These are phyloP conservation scores for Sicus ferrugineus DNA, from an alignment of 2,888 invertebrate genomes.

Conservation along the genomic window DNA sequence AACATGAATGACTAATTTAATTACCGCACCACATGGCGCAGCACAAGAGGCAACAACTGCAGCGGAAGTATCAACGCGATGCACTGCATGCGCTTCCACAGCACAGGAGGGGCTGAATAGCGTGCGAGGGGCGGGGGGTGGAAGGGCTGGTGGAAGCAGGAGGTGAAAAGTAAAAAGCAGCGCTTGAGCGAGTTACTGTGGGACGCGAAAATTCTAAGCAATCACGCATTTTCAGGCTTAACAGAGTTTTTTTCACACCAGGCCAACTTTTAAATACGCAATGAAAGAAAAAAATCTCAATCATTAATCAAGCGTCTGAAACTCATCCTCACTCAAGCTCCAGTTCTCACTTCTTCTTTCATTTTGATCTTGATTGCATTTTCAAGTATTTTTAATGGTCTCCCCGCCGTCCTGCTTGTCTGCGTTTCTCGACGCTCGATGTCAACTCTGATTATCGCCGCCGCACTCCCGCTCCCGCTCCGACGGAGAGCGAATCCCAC, in stretches of 20 bases:
- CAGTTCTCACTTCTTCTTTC: neutral
- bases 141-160: no score
- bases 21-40: neutral
- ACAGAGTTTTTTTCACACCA: no score
- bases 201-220: no score
- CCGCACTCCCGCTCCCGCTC: neutral
- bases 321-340: neutral
- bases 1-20: slow-evolving; percentile 22
- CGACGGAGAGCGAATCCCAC: no score
- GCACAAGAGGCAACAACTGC: neutral
- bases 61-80: neutral
- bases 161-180: no score
- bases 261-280: neutral
- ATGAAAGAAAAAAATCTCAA: neutral
- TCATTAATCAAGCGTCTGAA: neutral
- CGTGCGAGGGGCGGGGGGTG: no score
- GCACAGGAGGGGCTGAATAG: neutral
- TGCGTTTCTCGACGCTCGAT: slow-evolving; percentile 1
- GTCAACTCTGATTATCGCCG: slow-evolving; percentile 32
- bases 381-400: neutral
- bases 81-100: slow-evolving; percentile 9
- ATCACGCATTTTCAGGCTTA: no score
- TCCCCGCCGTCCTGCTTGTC: neutral
- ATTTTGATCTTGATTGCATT: neutral
- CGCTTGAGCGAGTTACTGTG: no score